phyloP scores from a whole-genome alignment of 2,797 vertebrate genomes.

The Urosaurus nigricauda region DNA sequence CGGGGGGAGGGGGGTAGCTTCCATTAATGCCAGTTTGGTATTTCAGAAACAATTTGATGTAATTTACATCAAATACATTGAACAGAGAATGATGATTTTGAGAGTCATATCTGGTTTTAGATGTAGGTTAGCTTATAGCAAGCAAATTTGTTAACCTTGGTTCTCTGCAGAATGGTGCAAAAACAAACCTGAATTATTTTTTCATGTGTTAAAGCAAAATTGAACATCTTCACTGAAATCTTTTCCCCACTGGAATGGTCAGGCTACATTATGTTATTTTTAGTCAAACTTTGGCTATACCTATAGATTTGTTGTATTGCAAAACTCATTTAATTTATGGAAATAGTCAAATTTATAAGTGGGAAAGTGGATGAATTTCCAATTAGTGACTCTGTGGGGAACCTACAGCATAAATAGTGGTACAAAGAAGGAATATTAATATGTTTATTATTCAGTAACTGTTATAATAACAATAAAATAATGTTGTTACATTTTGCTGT shows the following conservation, averaged over 20 bases:
- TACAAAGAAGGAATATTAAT: slow-evolving; percentile 1
- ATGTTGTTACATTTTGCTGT: background rate
- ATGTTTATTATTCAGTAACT: background rate
- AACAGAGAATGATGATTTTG: slow-evolving; percentile 82
- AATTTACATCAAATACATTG: slow-evolving; percentile 88
- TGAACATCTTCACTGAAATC: slow-evolving; percentile 36
- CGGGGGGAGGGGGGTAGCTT: slow-evolving; percentile 68
- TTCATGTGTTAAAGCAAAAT: slow-evolving; percentile 59
- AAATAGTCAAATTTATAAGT: slow-evolving; percentile 18
- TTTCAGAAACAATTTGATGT: slow-evolving; percentile 89
- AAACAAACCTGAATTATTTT: slow-evolving; percentile 57
- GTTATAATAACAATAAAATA: background rate
- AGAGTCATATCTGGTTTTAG: slow-evolving; percentile 78
- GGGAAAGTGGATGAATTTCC: background rate
- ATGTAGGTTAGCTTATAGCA: slow-evolving; percentile 78
- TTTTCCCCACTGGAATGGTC: slow-evolving; percentile 17
- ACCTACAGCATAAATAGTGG: slow-evolving; percentile 8
- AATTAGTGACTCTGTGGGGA: slow-evolving; percentile 32
- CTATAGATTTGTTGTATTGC: slow-evolving; percentile 57
- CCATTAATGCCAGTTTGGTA: slow-evolving; percentile 89
- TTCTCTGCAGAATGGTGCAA: slow-evolving; percentile 56
- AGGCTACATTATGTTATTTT: slow-evolving; percentile 24
- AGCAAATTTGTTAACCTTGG: slow-evolving; percentile 76
- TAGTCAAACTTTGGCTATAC: slow-evolving; percentile 46
- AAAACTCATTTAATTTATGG: slow-evolving; percentile 46